Conservation (phyloP, 2,113 vertebrate genomes). For the Etia nguti region DNA sequence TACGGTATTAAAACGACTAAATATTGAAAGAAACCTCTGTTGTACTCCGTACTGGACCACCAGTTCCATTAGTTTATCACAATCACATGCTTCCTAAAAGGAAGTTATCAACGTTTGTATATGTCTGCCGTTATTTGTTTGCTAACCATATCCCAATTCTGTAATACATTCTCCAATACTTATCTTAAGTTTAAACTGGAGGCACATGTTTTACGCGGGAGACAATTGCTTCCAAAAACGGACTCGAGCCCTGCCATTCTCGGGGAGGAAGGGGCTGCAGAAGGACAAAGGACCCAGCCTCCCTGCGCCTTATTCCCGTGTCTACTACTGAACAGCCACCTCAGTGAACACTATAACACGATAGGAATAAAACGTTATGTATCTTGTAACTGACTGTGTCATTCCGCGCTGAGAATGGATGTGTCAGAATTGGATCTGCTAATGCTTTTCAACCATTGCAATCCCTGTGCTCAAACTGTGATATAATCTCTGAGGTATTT, state of each 20-base stretch:
- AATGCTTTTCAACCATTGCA: neutral
- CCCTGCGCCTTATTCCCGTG: constrained; percentile 34
- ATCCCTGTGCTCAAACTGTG: neutral
- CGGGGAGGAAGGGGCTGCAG: constrained; percentile 21
- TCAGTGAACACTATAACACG: neutral
- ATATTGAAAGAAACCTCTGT: neutral
- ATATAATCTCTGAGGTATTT: neutral
- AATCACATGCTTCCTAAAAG: neutral
- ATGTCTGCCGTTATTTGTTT: neutral
- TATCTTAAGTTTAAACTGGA: neutral
- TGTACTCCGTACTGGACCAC: neutral
- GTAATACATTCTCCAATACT: neutral
- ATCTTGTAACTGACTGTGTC: neutral
- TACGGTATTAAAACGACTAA: neutral
- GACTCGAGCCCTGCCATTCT: constrained; percentile 3
- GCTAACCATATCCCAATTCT: neutral
- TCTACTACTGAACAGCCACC: neutral
- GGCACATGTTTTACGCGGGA: neutral
- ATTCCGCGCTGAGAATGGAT: neutral
- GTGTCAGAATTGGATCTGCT: neutral
- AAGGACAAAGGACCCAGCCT: constrained; percentile 60
- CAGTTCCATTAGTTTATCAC: neutral
- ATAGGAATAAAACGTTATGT: neutral
- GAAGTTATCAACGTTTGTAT: neutral
- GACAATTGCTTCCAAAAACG: neutral